Evolutionary conservation across 2,797 vertebrate species (phyloP).

Genomic region (Eulemur rubriventer): DNA sequence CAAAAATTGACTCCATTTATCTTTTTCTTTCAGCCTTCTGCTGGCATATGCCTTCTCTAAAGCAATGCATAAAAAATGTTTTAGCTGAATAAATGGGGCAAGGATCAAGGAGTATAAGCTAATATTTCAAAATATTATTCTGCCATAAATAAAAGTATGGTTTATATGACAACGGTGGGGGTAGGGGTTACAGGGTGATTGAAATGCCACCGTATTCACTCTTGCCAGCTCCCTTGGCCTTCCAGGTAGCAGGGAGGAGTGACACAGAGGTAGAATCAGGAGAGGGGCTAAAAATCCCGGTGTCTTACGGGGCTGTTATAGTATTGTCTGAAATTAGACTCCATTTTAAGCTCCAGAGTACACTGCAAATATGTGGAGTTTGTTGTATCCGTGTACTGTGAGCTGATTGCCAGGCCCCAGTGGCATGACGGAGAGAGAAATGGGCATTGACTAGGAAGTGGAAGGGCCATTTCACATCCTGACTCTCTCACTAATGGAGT

Average conservation of each 20-base stretch:
- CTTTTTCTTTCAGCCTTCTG: conserved; percentile 37
- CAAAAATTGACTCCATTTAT: conserved; percentile 25
- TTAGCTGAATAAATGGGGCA: conserved; percentile 21
- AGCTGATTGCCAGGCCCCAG: neutral
- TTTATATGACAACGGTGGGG: neutral
- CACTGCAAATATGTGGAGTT: neutral
- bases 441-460: neutral
- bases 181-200: neutral
- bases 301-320: neutral
- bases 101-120: neutral
- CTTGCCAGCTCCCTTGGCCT: neutral
- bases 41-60: conserved; percentile 7
- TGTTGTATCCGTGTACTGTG: neutral
- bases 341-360: neutral
- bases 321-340: neutral
- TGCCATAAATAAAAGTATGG: neutral
- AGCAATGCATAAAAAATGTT: conserved; percentile 19
- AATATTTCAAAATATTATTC: conserved; percentile 54
- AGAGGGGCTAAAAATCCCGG: neutral
- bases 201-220: neutral
- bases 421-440: neutral
- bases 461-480: neutral
- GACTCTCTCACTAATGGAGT: neutral
- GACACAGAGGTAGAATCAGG: neutral
- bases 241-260: neutral